Evolutionary conservation across 2,113 vertebrate species (phyloP).

Genomic region (Parotia lawesii): DNA sequence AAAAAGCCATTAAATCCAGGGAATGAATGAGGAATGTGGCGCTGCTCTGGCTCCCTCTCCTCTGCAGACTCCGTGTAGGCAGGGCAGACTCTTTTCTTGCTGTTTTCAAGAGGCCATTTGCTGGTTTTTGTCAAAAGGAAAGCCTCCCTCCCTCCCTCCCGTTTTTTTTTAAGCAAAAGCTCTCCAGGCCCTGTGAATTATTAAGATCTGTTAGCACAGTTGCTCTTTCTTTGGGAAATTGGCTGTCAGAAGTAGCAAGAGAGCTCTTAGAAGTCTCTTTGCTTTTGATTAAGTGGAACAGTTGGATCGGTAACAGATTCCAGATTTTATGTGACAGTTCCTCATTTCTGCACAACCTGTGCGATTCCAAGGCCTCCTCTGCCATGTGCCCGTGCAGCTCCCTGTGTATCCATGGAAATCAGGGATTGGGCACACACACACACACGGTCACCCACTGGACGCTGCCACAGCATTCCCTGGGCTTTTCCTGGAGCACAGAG

Average conservation of each 20-base stretch:
- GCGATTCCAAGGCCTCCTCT: neutral
- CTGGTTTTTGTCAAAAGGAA: constrained; percentile 68
- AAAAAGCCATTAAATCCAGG: constrained; percentile 21
- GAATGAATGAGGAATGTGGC: constrained; percentile 27
- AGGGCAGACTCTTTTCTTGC: constrained; percentile 49
- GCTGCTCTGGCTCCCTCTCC: constrained; percentile 25
- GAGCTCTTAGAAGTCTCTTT: constrained; percentile 53
- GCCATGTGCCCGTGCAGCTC: neutral
- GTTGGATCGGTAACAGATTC: constrained; percentile 58
- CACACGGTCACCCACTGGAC: neutral
- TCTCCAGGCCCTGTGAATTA: constrained; percentile 61
- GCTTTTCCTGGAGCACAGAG: neutral
- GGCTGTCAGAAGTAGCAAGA: constrained; percentile 63
- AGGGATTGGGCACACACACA: neutral
- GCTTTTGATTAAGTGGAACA: constrained; percentile 67
- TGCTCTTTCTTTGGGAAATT: constrained; percentile 69
- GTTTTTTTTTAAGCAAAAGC: constrained; percentile 17
- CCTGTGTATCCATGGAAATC: neutral
- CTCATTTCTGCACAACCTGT: constrained; percentile 7
- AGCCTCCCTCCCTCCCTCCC: neutral
- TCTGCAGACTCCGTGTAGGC: constrained; percentile 21
- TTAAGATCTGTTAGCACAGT: constrained; percentile 71
- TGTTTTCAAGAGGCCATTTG: constrained; percentile 70
- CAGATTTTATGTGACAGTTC: constrained; percentile 58
- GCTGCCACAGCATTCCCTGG: neutral